Base-by-base conservation (phyloP, 2,797 vertebrate genomes). In the Notolepis coatsorum region DNA sequence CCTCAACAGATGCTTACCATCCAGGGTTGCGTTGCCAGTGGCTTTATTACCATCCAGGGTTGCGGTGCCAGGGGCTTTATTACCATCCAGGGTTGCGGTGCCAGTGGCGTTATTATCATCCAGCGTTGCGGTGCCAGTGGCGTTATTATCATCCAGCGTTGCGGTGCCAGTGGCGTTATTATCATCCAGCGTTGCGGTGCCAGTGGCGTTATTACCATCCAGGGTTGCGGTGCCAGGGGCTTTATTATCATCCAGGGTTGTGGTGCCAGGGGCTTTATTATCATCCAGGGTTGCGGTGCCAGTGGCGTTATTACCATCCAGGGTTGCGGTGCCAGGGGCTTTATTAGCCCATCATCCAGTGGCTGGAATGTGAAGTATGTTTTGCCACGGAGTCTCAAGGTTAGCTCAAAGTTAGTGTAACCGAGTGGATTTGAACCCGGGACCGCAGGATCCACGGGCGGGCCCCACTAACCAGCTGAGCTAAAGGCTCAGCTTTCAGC, bases 351-450 rank as follows among this genome's bases (percentile, higher is more conserved):
- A 42, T 70, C 54, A 61, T 43, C 10, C 38, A 48, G 51, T 25
- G 30, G 48, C 38, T 54, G 59, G 55, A 69, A 75, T 65, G 64
- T 69, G 17, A 68, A 65, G 55, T 59, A 53, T 64, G 59, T 65
- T 48, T 51, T 52, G 61, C 58, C 59, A 71, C 30, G 12, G 24
- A 76, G 55, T 67, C 54, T 24, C 38, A 61, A 70, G 48, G 52
- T 59, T 43, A 66, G 42, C 5, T 61, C 46, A 56, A 74, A 71
- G n/a, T n/a, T n/a, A n/a, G n/a, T n/a, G n/a, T n/a, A n/a, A n/a
- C n/a, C n/a, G n/a, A n/a, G n/a, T n/a, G n/a, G n/a, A n/a, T n/a
- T n/a, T n/a, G n/a, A n/a, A n/a, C n/a, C n/a, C n/a, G n/a, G n/a
- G n/a, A n/a, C n/a, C n/a, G n/a, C n/a, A n/a, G n/a, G n/a, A n/a